Conservation (phyloP, 1,140 invertebrate genomes). For the Hylaeus volcanicus region DNA sequence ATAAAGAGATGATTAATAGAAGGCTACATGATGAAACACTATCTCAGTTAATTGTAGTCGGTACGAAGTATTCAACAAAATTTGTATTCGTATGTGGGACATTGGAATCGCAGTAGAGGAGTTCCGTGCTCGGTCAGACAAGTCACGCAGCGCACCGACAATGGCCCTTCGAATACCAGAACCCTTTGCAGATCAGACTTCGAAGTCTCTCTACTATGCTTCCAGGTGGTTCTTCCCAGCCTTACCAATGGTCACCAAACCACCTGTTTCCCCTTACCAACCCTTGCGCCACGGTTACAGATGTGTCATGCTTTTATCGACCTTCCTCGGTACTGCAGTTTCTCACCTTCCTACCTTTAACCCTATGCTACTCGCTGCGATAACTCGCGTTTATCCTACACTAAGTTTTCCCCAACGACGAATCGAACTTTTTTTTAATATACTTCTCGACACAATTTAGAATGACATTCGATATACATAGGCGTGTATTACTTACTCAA, state of each 20-base stretch:
- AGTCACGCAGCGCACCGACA: not conserved
- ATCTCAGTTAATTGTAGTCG: no score
- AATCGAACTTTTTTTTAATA: not conserved
- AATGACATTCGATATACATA: no score
- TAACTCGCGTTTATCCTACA: no score
- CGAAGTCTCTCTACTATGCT: not conserved
- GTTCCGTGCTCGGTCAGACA: conserved; percentile 51
- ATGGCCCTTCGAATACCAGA: conserved; percentile 61
- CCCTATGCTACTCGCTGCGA: not conserved
- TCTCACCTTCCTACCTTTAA: not conserved
- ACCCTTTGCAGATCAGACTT: conserved; percentile 3
- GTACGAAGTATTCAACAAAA: no score
- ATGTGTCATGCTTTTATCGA: conserved; percentile 63
- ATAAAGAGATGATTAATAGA: no score
- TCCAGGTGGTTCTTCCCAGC: no score
- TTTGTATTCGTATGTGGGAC: not conserved
- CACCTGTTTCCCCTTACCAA: conserved; percentile 48
- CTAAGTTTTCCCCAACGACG: not conserved
- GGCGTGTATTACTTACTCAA: no score
- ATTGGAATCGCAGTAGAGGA: conserved; percentile 46
- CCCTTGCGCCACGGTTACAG: conserved; percentile 39
- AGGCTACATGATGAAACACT: no score
- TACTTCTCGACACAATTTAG: not conserved
- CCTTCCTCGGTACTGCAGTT: conserved; percentile 66
- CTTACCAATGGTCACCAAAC: conserved; percentile 40